A percentile compares a stretch with the other conserved stretches of the same genome.
phyloP scores from a whole-genome alignment of 1,140 invertebrate species.

The Xylocopa sonorina region DNA sequence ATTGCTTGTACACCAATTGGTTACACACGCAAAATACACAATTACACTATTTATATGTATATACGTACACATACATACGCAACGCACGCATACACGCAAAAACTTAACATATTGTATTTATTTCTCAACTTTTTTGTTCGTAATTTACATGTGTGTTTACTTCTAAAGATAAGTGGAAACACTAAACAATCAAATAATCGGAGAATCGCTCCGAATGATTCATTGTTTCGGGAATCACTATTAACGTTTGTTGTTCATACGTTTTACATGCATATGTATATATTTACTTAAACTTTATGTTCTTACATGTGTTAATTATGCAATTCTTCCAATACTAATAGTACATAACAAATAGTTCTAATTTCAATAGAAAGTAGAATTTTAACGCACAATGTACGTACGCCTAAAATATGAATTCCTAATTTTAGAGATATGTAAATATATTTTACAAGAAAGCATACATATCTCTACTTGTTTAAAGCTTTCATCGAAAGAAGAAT shows the following conservation, averaged over 20 bases:
- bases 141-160: too few species aligned
- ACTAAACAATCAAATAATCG: not conserved
- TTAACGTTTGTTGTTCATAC: not conserved
- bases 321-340: not conserved
- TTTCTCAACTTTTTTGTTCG: not conserved
- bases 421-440: not conserved
- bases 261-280: not conserved
- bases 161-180: not conserved
- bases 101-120: not conserved
- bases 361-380: too few species aligned
- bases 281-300: not conserved
- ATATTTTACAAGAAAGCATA: not conserved
- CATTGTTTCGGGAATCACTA: not conserved
- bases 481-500: slow-evolving; percentile 35
- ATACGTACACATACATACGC: too few species aligned
- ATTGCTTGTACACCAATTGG: too few species aligned
- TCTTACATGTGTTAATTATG: not conserved
- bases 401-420: not conserved
- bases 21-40: too few species aligned
- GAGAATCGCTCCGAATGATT: not conserved
- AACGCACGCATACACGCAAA: too few species aligned
- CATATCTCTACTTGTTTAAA: not conserved
- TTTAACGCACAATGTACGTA: too few species aligned
- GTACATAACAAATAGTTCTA: too few species aligned
- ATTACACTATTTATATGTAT: too few species aligned